phyloP scores from a whole-genome alignment of 2,888 invertebrate genomes.

The Aspidiotus rigidus region DNA sequence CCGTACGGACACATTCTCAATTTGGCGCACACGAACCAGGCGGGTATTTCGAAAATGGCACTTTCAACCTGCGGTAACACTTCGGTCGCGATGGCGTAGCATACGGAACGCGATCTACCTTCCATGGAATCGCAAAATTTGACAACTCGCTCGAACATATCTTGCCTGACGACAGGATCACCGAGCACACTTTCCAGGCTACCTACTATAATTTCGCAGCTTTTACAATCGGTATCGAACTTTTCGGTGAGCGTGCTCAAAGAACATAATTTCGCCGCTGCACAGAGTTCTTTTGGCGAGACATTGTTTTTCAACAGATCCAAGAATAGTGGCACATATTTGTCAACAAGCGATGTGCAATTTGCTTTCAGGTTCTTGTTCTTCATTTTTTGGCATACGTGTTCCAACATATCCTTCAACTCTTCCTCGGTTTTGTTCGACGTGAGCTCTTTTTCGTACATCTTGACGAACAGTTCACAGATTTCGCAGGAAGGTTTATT shows the following conservation, averaged over 20 bases:
- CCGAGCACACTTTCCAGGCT: slow-evolving; percentile 9
- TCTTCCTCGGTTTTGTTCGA: slow-evolving; percentile 77
- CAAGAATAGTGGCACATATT: slow-evolving; percentile 18
- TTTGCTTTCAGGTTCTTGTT: slow-evolving; percentile 12
- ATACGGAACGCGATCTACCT: slow-evolving; percentile 3
- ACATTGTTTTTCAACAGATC: slow-evolving; percentile 24
- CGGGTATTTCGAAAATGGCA: slow-evolving; percentile 14
- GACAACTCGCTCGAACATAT: slow-evolving; percentile 1
- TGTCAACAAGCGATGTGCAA: slow-evolving; percentile 9
- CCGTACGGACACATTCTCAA: slow-evolving; percentile 22
- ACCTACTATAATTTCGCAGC: slow-evolving; percentile 23
- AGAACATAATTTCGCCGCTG: slow-evolving; percentile 18
- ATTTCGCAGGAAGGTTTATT: slow-evolving; percentile 25
- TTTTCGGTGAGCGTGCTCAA: background rate
- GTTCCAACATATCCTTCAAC: slow-evolving; percentile 58
- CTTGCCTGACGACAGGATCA: slow-evolving; percentile 13
- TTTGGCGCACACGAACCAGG: slow-evolving; percentile 29
- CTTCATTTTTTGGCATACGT: slow-evolving; percentile 58
- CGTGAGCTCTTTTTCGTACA: slow-evolving; percentile 49
- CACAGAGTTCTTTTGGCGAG: slow-evolving; percentile 7
- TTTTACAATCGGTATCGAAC: background rate
- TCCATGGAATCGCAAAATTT: slow-evolving; percentile 13
- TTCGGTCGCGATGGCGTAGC: background rate
- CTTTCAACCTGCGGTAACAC: slow-evolving; percentile 20
- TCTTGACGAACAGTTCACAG: slow-evolving; percentile 30